Evolutionary conservation across 1,140 invertebrate species (phyloP).

Genomic region (Metaphire vulgaris): DNA sequence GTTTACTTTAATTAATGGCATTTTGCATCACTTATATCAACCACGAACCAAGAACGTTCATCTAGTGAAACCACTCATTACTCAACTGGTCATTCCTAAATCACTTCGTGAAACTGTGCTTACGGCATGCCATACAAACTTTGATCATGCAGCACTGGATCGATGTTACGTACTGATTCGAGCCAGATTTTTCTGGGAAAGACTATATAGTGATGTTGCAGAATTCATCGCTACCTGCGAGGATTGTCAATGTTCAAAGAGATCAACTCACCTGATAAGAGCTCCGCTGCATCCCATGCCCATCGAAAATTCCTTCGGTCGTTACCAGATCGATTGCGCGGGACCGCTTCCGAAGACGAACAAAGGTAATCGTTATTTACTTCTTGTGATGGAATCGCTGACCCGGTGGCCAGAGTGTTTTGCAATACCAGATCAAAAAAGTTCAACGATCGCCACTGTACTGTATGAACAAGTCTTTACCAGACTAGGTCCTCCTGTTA

Average conservation of each 20-base stretch:
- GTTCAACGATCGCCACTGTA: not conserved
- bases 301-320: not conserved
- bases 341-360: not conserved
- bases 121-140: not conserved
- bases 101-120: not conserved
- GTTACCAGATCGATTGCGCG: not conserved
- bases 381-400: not conserved
- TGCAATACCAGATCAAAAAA: not conserved
- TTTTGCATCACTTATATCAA: not conserved
- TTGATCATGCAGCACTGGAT: not conserved
- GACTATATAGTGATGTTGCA: not conserved
- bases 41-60: not conserved
- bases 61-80: not conserved
- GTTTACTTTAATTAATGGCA: not conserved
- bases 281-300: not conserved
- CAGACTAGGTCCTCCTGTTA: not conserved
- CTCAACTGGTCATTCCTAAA: not conserved
- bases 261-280: not conserved
- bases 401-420: not conserved
- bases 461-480: not conserved
- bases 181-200: not conserved
- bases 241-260: not conserved
- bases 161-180: not conserved
- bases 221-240: not conserved
- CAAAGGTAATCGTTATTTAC: not conserved